Conservation (phyloP, 2,888 invertebrate species). For the Agonopterix alstromeriana region DNA sequence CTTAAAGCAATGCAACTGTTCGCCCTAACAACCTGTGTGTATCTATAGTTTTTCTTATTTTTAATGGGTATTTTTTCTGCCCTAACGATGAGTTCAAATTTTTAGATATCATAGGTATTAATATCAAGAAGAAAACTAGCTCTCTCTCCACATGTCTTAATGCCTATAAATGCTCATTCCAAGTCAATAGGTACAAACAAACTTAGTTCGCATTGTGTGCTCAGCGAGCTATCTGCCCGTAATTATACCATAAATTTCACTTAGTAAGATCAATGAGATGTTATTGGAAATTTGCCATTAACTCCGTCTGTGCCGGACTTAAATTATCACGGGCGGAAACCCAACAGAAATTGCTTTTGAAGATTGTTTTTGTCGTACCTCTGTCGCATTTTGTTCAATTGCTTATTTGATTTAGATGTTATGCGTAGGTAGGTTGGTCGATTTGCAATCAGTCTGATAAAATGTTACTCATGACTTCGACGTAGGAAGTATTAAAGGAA, state of each 20-base stretch:
- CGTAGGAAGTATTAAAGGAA: too few species aligned
- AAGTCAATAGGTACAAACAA: conserved; percentile 29
- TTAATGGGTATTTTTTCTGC: too few species aligned
- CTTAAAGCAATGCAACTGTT: too few species aligned
- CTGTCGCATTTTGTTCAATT: neutral
- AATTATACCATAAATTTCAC: conserved; percentile 74
- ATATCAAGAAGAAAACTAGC: too few species aligned
- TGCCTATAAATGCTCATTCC: conserved; percentile 2
- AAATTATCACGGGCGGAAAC: conserved; percentile 25
- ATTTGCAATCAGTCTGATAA: too few species aligned
- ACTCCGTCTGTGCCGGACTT: conserved; percentile 28
- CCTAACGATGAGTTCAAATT: too few species aligned
- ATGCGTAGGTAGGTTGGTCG: neutral
- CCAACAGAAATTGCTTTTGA: conserved; percentile 10
- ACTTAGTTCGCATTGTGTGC: conserved; percentile 49
- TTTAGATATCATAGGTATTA: too few species aligned
- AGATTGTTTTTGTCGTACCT: conserved; percentile 5
- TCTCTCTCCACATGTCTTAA: too few species aligned
- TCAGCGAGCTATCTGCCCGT: conserved; percentile 51
- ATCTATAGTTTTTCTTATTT: too few species aligned
- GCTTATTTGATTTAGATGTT: neutral
- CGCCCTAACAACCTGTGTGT: too few species aligned
- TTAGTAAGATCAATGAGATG: conserved; percentile 69
- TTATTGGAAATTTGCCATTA: conserved; percentile 66
- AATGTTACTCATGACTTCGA: too few species aligned